Base-by-base conservation (phyloP, 2,797 vertebrate species). In the Chrosomus eos region DNA sequence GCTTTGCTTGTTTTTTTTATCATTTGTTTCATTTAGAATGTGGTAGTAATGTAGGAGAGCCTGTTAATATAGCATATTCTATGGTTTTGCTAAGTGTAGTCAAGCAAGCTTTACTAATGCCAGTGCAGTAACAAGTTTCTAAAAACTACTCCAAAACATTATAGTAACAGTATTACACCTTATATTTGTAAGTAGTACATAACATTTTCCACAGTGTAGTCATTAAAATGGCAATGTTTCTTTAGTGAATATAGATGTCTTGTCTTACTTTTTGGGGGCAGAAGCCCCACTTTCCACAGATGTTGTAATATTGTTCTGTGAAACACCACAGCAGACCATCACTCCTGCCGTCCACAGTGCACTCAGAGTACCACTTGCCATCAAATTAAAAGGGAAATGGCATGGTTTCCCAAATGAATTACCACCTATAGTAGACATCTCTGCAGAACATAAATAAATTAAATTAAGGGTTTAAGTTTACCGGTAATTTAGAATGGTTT, bases 321-420 rank as follows among this genome's bases (percentile, higher is more conserved):
- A 94, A 94, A 87, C 98, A 99, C 98, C 98, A 99, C 64, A 95
- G 93, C 40, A 88, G 91, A 26, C 95, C 94, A 1, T 98, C 97
- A 0, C 94, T 81, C 19, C 97, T 94, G 0, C 97, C 98, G 0
- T 91, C 95, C 55, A 78, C 76, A 4, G 97, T 99, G 90, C 98
- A 99, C 5, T 98, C 96, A 4, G 96, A 93, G 0, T 96, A 97
- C 97, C 97, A 99, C 79, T 96, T 96, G 4, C 90, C 85, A 0
- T 0, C 0, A 86, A 93, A 99, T 95, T 96, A 88, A 98, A 99
- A 23, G 98, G 98, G 89, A 99, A 98, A 55, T 96, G 95, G 89
- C 98, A 99, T 4, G 96, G 93, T 2, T 81, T 92, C 85, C 98
- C 98, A 1, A 96, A 96, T 3, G 93, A 89, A 88, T 99, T 99